phyloP scores from a whole-genome alignment of 1,140 invertebrate species.

The Nautilus pompilius region DNA sequence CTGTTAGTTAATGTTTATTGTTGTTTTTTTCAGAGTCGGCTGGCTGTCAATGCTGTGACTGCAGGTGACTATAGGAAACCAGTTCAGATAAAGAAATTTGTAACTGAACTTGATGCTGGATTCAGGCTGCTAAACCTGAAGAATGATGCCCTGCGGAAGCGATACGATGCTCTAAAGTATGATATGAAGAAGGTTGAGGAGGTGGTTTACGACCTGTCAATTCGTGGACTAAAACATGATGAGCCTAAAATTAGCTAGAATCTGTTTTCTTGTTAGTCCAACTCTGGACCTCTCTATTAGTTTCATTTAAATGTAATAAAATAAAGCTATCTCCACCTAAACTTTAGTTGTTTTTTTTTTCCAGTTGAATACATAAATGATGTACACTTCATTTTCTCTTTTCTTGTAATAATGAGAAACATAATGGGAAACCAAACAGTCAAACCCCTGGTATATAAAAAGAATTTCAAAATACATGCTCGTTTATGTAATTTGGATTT shows the following conservation, averaged over 20 bases:
- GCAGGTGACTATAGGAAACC: slow-evolving; percentile 78
- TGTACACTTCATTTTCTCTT: too few relatives aligned
- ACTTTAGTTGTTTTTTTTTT: background rate
- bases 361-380: too few relatives aligned
- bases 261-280: background rate
- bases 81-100: slow-evolving; percentile 78
- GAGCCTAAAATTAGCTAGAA: slow-evolving; percentile 16
- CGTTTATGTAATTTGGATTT: too few relatives aligned
- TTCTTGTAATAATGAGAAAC: too few relatives aligned
- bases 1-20: slow-evolving; percentile 6
- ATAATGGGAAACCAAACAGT: too few relatives aligned
- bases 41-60: slow-evolving; percentile 85
- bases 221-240: slow-evolving; percentile 66
- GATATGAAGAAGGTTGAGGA: slow-evolving; percentile 94
- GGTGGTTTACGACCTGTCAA: slow-evolving; percentile 88
- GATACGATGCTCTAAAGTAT: slow-evolving; percentile 88
- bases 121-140: slow-evolving; percentile 86
- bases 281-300: background rate
- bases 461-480: too few relatives aligned
- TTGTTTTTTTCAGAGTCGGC: slow-evolving; percentile 58
- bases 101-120: slow-evolving; percentile 81
- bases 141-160: slow-evolving; percentile 82
- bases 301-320: background rate
- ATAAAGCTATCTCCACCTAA: background rate
- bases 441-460: too few relatives aligned